Evolutionary conservation across 1,140 invertebrate species (phyloP).

Genomic region (Drosophila kohkoa): DNA sequence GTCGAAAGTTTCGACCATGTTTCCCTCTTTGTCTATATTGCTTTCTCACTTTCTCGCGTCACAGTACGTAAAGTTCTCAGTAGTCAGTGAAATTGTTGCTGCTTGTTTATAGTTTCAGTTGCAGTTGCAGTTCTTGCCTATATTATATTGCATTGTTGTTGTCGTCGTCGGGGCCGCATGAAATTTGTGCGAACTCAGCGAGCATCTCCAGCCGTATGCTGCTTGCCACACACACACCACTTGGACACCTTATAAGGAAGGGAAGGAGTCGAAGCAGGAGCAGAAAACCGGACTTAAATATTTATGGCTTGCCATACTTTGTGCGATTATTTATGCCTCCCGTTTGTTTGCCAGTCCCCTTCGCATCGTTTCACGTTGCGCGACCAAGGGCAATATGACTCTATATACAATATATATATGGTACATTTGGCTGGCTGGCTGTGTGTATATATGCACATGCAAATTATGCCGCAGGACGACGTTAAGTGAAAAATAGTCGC

Average conservation of each 20-base stretch:
- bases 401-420: background rate
- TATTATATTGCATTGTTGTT: conserved; percentile 74
- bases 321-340: conserved; percentile 77
- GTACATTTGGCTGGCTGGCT: too few species aligned
- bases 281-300: conserved; percentile 50
- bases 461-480: conserved; percentile 59
- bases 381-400: conserved; percentile 35
- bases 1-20: conserved; percentile 17
- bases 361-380: background rate
- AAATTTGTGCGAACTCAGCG: conserved; percentile 64
- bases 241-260: conserved; percentile 37
- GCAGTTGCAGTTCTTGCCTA: conserved; percentile 39
- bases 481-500: conserved; percentile 51
- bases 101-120: conserved; percentile 74
- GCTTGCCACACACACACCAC: conserved; percentile 18
- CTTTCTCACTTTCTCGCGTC: conserved; percentile 37
- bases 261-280: conserved; percentile 2
- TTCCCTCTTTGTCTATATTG: background rate
- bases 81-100: conserved; percentile 78
- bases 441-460: conserved; percentile 55
- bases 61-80: conserved; percentile 82
- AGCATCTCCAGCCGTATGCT: conserved; percentile 46
- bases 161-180: conserved; percentile 51
- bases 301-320: conserved; percentile 79
- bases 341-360: conserved; percentile 65